Base-by-base conservation (phyloP, 1,140 invertebrate species). In the Apis laboriosa region DNA sequence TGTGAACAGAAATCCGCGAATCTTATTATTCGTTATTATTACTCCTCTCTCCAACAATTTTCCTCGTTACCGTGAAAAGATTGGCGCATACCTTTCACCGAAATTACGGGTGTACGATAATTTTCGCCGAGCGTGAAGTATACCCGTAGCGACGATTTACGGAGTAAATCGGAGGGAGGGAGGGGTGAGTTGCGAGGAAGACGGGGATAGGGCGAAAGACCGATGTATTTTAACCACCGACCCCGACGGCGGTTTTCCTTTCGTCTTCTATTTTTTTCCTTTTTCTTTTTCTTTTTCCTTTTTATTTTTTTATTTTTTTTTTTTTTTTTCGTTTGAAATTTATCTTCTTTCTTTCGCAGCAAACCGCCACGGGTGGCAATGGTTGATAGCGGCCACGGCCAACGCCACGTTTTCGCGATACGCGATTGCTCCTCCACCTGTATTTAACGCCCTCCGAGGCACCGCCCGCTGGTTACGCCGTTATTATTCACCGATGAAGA, bases 151-250 rank as follows among this genome's bases (percentile, higher is more conserved):
- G 49, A 66, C 70, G 55, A 43, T 43, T 43, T 28, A 24, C n/a
- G 5, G 2, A 53, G 13, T 24, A 34, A n/a, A 68, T 61, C 70
- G 60, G 24, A 21, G 53, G 21, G 34, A 17, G 4, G 61, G 51
- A 7, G 34, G 34, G 34, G 34, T 7, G 34, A 34, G 68, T 53
- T 9, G 83, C 61, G 49, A 67, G 34, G 34, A 43, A 43, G 34
- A 28, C 24, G 51, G n/a, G 43, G 34, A 34, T 43, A 43, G 34
- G 34, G 5, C 34, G 34, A 56, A 75, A 77, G 76, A 74, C 56
- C 85, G 80, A 88, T 88, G 87, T 73, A 84, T 88, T 88, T 86
- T 86, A 88, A 78, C 84, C 86, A 75, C 74, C 60, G 24, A 34
- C 60, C 53, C 66, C 58, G 66, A 34, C 55, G 12, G 64, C 63